Percentiles rank a stretch among this genome's conserved stretches.
phyloP scores from a whole-genome alignment of 2,888 invertebrate species.

The Watsonalla cultraria region DNA sequence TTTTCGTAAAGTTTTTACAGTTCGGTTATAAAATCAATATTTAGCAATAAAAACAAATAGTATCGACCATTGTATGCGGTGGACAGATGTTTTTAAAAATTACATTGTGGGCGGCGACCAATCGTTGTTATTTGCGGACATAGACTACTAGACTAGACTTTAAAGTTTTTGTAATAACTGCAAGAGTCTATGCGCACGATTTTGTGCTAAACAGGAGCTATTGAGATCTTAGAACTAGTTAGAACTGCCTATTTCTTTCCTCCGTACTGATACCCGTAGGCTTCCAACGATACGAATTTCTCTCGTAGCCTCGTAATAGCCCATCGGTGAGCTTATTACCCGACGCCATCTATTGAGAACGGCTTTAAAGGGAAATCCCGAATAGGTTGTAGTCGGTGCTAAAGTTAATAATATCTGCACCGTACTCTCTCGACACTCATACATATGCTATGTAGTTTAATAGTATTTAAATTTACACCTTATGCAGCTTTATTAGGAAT shows the following conservation, averaged over 20 bases:
- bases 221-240: too few relatives aligned
- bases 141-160: too few relatives aligned
- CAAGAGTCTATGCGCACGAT: constrained; percentile 45
- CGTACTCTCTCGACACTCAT: constrained; percentile 52
- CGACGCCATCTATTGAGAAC: constrained; percentile 73
- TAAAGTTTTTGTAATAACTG: constrained; percentile 59
- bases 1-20: too few relatives aligned
- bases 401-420: constrained; percentile 58
- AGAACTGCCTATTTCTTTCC: too few relatives aligned
- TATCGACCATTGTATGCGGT: neutral
- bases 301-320: constrained; percentile 65
- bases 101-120: constrained; percentile 26
- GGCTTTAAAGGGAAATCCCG: constrained; percentile 74
- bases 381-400: constrained; percentile 66
- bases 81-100: neutral
- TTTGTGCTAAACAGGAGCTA: too few relatives aligned
- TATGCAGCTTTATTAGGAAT: too few relatives aligned
- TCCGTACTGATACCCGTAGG: constrained; percentile 47
- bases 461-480: constrained; percentile 9
- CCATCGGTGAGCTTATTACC: constrained; percentile 75
- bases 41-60: too few relatives aligned
- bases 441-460: constrained; percentile 35
- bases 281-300: constrained; percentile 62
- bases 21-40: too few relatives aligned
- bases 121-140: constrained; percentile 60